These are phyloP conservation scores for Orgyia antiqua DNA, from an alignment of 2,888 invertebrate genomes.

Conservation along the genomic window DNA sequence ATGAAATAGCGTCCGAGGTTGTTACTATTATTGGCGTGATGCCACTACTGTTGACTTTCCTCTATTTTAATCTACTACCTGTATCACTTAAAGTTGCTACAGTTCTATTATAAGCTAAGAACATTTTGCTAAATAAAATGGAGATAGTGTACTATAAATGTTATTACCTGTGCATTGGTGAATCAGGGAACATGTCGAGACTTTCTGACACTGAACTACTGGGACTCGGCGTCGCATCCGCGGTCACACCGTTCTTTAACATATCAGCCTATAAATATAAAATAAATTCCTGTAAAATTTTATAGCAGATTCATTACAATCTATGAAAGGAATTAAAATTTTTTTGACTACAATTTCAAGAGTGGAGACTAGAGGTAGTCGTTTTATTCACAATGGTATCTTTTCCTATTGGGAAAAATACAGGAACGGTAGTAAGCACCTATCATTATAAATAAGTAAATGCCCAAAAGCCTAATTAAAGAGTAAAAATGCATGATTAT, in stretches of 20 bases:
- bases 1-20: conserved; percentile 45
- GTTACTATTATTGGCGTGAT: conserved; percentile 57
- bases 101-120: conserved; percentile 29
- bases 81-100: conserved; percentile 28
- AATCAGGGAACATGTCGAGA: conserved; percentile 93
- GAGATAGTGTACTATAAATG: conserved; percentile 5
- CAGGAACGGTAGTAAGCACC: too few relatives aligned
- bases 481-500: too few relatives aligned
- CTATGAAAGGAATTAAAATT: too few relatives aligned
- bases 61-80: conserved; percentile 44
- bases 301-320: too few relatives aligned
- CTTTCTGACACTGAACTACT: conserved; percentile 94
- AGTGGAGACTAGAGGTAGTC: too few relatives aligned
- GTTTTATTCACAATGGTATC: too few relatives aligned
- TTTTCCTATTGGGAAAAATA: too few relatives aligned
- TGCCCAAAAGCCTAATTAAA: too few relatives aligned
- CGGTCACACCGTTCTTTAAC: conserved; percentile 78
- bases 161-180: conserved; percentile 86
- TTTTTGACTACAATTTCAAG: too few relatives aligned
- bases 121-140: conserved; percentile 22
- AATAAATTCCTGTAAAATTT: too few relatives aligned
- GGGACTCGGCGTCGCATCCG: conserved; percentile 91
- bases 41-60: conserved; percentile 51
- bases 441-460: too few relatives aligned
- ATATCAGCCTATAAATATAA: conserved; percentile 61